Evolutionary conservation across 2,797 vertebrate genomes (phyloP), one percentile per base, ranked within the genome.

Genomic region (Erpetoichthys calabaricus): DNA sequence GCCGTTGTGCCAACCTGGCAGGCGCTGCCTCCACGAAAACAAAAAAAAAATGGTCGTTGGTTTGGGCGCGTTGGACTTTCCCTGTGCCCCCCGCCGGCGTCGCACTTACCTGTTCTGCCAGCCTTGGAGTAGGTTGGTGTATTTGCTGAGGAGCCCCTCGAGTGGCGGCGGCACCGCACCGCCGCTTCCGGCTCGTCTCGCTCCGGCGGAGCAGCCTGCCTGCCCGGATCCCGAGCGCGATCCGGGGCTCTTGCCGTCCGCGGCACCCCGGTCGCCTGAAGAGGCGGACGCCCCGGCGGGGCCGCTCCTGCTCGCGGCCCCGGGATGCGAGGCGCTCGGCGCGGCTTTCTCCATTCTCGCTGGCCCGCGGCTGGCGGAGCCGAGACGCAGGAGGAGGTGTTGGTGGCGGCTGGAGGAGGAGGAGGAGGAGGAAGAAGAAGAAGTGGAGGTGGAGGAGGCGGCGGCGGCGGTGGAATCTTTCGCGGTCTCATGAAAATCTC

Each of bases 121-220:
- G 72, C 94, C 94, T 72, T 98, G 93, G 58, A 98, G 79, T 63
- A 98, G 87, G 82, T 98, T 98, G 68, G 94, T 98, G 82, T 98
- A 98, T 83, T 97, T 98, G 84, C 92, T 92, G 65, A 98, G 85
- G 61, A 89, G 76, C 71, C 93, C 94, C 68, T 97, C 93, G 76
- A 91, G 81, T 74, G 87, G 84, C 61, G 79, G 69, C 65, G 74
- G 80, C 67, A 71, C 3, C 7, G 8, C 6, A 67, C 63, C 66
- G 65, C 71, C 64, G 65, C 71, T 73, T 7, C 63, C 70, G 63
- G 70, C 75, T 60, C 70, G 71, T 57, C 64, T 57, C 9, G 7
- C 3, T 6, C 9, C 10, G 41, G 43, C 8, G 25, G 25, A 25
- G 25, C 7, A 5, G 65, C 73, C 75, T 62, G 64, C 73, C 53